phyloP scores from a whole-genome alignment of 2,888 invertebrate genomes.

The Suillia variegata region DNA sequence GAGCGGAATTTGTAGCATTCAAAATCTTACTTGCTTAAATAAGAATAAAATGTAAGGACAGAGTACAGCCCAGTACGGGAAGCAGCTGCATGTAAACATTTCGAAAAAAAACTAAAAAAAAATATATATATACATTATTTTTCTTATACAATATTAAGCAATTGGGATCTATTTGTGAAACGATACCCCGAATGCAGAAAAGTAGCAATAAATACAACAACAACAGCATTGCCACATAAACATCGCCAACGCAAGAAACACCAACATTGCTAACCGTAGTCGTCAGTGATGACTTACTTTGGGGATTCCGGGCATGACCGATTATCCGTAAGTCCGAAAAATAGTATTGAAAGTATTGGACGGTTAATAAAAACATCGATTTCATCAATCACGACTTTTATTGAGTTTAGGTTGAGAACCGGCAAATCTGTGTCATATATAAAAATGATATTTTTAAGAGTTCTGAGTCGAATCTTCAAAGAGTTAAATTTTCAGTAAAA shows the following conservation, averaged over 20 bases:
- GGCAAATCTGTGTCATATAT: too few relatives aligned
- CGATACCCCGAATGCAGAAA: constrained; percentile 20
- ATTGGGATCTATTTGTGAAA: too few relatives aligned
- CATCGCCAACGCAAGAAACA: not conserved
- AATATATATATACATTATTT: constrained; percentile 9
- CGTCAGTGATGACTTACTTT: not conserved
- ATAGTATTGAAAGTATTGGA: not conserved
- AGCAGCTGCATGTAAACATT: constrained; percentile 13
- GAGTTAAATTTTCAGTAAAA: too few relatives aligned
- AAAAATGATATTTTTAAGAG: too few relatives aligned
- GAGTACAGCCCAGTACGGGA: too few relatives aligned
- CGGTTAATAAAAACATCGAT: too few relatives aligned
- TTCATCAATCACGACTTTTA: too few relatives aligned
- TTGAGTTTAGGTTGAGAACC: too few relatives aligned
- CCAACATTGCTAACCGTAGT: not conserved
- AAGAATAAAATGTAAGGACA: too few relatives aligned
- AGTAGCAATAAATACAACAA: not conserved
- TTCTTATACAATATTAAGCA: too few relatives aligned
- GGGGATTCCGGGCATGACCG: not conserved
- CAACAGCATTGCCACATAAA: not conserved
- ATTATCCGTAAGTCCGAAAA: not conserved
- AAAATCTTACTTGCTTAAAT: not conserved
- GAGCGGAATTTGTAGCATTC: too few relatives aligned
- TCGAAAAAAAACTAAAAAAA: constrained; percentile 4
- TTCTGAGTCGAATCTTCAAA: too few relatives aligned